Conservation (phyloP, 1,140 invertebrate genomes). For the Bombus haemorrhoidalis region DNA sequence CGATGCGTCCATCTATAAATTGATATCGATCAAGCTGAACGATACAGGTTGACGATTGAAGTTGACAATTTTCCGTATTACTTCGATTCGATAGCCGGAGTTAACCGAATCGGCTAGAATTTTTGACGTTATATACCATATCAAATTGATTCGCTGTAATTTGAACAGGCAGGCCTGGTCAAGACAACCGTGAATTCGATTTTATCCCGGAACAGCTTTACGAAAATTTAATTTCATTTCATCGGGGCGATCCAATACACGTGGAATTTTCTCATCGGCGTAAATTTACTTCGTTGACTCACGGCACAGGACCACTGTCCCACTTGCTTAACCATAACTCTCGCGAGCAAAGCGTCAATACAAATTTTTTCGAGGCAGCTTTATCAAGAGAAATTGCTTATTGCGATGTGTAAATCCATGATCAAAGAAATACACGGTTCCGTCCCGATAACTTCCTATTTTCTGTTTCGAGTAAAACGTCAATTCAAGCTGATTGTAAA, state of each 20-base stretch:
- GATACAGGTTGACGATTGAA: neutral
- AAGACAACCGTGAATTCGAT: slow-evolving; percentile 30
- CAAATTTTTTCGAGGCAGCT: slow-evolving; percentile 45
- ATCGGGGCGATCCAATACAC: slow-evolving; percentile 46
- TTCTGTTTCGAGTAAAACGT: neutral
- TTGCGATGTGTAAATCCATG: slow-evolving; percentile 52
- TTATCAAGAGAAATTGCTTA: slow-evolving; percentile 62
- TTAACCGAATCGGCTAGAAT: neutral
- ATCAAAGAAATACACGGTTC: neutral
- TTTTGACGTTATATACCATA: slow-evolving; percentile 29
- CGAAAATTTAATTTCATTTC: slow-evolving; percentile 60
- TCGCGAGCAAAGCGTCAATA: slow-evolving; percentile 39
- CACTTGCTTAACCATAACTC: slow-evolving; percentile 57
- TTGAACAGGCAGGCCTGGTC: neutral
- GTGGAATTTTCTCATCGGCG: slow-evolving; percentile 68
- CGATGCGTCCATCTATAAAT: neutral
- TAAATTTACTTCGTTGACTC: slow-evolving; percentile 64
- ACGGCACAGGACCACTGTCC: neutral
- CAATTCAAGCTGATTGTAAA: slow-evolving; percentile 2
- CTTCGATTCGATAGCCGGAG: slow-evolving; percentile 22
- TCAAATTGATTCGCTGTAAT: slow-evolving; percentile 37
- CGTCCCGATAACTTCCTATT: neutral
- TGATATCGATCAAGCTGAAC: neutral
- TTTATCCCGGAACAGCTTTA: slow-evolving; percentile 44
- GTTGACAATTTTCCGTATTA: slow-evolving; percentile 14